phyloP scores from a whole-genome alignment of 2,797 vertebrate species.

The Adrianichthys oophorus region DNA sequence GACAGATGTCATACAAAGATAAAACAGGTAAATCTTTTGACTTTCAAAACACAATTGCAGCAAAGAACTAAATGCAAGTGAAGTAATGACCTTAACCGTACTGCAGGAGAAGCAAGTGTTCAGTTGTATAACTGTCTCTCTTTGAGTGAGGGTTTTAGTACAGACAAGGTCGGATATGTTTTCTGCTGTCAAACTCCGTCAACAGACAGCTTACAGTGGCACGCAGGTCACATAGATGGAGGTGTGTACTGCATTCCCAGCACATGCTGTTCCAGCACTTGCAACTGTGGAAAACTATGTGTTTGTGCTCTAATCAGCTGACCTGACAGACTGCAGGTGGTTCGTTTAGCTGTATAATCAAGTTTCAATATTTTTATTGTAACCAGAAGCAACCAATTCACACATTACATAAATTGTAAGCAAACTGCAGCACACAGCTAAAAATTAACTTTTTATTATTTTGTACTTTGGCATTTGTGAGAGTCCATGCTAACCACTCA shows the following conservation, averaged over 20 bases:
- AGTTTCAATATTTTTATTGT: too few species aligned
- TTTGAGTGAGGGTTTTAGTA: background rate
- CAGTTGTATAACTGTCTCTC: slow-evolving; percentile 7
- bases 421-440: background rate
- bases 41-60: slow-evolving; percentile 12
- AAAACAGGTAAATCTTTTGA: slow-evolving; percentile 38
- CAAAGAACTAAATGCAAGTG: slow-evolving; percentile 38
- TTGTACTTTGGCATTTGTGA: background rate
- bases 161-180: slow-evolving; percentile 7
- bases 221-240: background rate
- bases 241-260: slow-evolving; percentile 10
- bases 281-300: slow-evolving; percentile 17
- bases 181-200: slow-evolving; percentile 2
- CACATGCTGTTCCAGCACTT: slow-evolving; percentile 3
- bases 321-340: background rate
- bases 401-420: too few species aligned
- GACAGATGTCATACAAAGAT: slow-evolving; percentile 26
- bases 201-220: slow-evolving; percentile 1
- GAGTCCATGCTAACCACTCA: background rate
- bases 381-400: too few species aligned
- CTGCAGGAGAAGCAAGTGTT: slow-evolving; percentile 12
- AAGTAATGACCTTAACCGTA: slow-evolving; percentile 39
- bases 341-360: too few species aligned
- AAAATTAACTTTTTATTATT: background rate
- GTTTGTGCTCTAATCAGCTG: slow-evolving; percentile 12